These are phyloP conservation scores for Pterois miles DNA, from an alignment of 2,797 vertebrate genomes.

Conservation along the genomic window DNA sequence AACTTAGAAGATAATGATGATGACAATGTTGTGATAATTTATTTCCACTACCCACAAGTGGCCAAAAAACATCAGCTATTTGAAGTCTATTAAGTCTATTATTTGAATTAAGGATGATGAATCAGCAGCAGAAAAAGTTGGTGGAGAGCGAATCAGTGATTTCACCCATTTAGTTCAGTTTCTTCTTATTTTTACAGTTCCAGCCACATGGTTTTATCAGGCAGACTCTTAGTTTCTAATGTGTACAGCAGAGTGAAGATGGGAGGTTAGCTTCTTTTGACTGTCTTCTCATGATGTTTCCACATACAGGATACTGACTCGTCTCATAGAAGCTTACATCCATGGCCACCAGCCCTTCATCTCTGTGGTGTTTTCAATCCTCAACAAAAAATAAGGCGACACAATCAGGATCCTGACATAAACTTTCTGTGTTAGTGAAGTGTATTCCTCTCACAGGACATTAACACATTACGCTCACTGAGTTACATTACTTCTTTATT, in stretches of 20 bases:
- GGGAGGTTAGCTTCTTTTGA: background rate
- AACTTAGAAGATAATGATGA: no score
- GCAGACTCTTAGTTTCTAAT: background rate
- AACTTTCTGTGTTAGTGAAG: accelerated
- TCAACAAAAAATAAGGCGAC: no score
- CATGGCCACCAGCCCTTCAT: no score
- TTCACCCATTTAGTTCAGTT: background rate
- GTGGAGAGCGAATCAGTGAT: background rate
- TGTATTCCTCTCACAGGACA: background rate
- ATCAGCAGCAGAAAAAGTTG: background rate
- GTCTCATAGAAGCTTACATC: no score
- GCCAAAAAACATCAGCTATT: no score
- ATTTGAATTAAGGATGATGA: background rate
- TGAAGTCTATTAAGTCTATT: no score
- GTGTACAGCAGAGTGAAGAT: background rate
- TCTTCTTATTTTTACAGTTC: background rate
- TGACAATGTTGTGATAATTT: no score
- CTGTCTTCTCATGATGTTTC: background rate
- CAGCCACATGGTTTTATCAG: no score
- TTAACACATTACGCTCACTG: background rate
- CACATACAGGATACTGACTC: background rate
- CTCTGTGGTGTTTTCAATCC: no score
- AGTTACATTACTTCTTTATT: background rate
- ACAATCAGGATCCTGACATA: no score
- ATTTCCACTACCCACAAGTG: no score